Percentiles rank a stretch among this genome's conserved stretches.
Conservation (phyloP, 2,888 invertebrate genomes). For the Drosophila antonietae region DNA sequence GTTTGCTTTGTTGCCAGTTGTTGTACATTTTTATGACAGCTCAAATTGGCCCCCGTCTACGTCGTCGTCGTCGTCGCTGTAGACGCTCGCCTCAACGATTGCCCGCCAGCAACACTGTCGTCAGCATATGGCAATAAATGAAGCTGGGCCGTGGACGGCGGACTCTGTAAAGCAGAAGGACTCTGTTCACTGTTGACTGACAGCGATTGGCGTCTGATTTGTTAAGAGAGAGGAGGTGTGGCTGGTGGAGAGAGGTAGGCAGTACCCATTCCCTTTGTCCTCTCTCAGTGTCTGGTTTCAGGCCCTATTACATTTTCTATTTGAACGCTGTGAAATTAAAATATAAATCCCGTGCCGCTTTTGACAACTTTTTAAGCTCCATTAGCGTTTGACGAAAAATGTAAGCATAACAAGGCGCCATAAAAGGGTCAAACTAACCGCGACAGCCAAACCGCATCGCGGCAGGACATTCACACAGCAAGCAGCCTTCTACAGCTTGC, state of each 20-base stretch:
- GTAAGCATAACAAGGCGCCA: conserved; percentile 60
- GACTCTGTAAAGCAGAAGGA: conserved; percentile 13
- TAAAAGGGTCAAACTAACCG: conserved; percentile 75
- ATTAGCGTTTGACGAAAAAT: conserved; percentile 74
- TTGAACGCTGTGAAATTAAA: conserved; percentile 73
- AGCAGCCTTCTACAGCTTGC: conserved; percentile 13
- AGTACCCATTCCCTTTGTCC: background rate
- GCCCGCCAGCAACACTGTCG: conserved; percentile 75
- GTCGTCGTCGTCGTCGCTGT: background rate
- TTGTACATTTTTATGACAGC: conserved; percentile 80
- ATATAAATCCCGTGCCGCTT: conserved; percentile 71
- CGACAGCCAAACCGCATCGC: conserved; percentile 64
- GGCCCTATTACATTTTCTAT: conserved; percentile 68
- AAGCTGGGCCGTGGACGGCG: conserved; percentile 40
- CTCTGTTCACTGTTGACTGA: conserved; percentile 48
- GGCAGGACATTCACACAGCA: conserved; percentile 60
- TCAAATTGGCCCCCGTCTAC: conserved; percentile 76
- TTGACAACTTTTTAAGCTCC: conserved; percentile 79
- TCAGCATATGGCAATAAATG: conserved; percentile 79
- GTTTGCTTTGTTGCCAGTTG: conserved; percentile 78
- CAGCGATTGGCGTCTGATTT: conserved; percentile 73
- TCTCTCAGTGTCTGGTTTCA: no score
- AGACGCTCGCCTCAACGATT: conserved; percentile 56
- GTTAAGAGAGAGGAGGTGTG: conserved; percentile 13
- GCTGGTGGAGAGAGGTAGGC: no score